Evolutionary conservation across 2,888 invertebrate genomes (phyloP).

Genomic region (Cylloceria caligata): DNA sequence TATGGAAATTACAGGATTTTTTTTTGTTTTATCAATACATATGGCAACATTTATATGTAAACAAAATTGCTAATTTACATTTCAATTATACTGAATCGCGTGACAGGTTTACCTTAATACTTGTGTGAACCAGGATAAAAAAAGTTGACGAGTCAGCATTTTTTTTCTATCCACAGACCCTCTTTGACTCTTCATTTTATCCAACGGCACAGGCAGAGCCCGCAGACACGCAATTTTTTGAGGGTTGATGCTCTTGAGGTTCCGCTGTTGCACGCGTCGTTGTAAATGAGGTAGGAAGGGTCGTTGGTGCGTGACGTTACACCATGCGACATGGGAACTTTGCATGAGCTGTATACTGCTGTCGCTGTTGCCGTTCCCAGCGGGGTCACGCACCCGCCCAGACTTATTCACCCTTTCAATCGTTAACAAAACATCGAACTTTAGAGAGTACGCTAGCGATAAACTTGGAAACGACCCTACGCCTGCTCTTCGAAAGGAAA

Average conservation of each 20-base stretch:
- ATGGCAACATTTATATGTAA: background rate
- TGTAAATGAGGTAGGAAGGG: slow-evolving; percentile 36
- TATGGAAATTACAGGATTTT: too few species aligned
- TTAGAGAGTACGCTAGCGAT: slow-evolving; percentile 11
- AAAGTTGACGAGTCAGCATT: background rate
- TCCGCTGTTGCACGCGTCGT: slow-evolving; percentile 8
- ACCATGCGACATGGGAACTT: slow-evolving; percentile 1
- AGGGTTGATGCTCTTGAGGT: slow-evolving; percentile 45
- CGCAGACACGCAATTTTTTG: slow-evolving; percentile 48
- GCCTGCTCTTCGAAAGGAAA: background rate
- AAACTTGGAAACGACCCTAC: background rate
- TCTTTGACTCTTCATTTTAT: slow-evolving; percentile 16
- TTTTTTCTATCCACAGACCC: slow-evolving; percentile 5
- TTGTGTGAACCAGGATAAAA: slow-evolving; percentile 2
- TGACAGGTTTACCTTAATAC: background rate
- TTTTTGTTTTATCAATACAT: too few species aligned
- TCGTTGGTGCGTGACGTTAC: slow-evolving; percentile 29
- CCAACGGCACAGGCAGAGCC: slow-evolving; percentile 1
- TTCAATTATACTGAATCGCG: background rate
- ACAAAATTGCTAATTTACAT: background rate
- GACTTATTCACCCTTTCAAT: slow-evolving; percentile 54
- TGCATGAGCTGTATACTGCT: slow-evolving; percentile 11
- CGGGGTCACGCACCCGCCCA: slow-evolving; percentile 32
- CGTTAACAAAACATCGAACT: slow-evolving; percentile 45
- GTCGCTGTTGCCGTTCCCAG: background rate